phyloP scores from a whole-genome alignment of 2,113 vertebrate genomes.

The Kobus ellipsiprymnus region DNA sequence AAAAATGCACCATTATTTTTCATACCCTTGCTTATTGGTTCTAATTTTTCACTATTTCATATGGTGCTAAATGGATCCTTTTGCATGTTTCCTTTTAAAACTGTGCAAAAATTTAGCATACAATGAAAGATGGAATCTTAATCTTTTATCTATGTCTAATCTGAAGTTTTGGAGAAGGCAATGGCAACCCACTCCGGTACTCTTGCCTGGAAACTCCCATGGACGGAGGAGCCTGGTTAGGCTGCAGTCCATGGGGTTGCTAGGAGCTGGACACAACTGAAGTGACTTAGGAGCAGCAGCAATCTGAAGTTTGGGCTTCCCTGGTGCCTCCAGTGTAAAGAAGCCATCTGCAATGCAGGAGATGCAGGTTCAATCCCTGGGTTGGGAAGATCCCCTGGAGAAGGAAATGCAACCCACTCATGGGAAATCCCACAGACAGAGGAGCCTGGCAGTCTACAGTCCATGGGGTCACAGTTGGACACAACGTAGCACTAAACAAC shows the following conservation, averaged over 20 bases:
- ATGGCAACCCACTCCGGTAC: neutral
- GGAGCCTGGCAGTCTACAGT: neutral
- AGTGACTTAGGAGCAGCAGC: neutral
- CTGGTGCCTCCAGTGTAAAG: neutral
- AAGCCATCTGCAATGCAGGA: neutral
- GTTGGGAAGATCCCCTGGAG: neutral
- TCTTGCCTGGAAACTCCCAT: neutral
- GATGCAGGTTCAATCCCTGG: neutral
- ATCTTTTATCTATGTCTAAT: neutral
- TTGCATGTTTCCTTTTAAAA: neutral
- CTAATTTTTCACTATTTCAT: neutral
- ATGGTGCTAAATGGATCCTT: neutral
- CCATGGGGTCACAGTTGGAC: neutral
- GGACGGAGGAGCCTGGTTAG: neutral
- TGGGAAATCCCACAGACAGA: neutral
- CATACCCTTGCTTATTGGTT: neutral
- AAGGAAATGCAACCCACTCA: neutral
- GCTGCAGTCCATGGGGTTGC: neutral
- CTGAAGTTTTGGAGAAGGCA: neutral
- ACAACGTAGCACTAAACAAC: neutral
- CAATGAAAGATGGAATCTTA: neutral
- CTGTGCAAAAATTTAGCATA: neutral
- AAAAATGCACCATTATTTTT: conserved; percentile 7
- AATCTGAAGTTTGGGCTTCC: neutral
- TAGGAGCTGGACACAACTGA: neutral